Conservation (phyloP, 2,113 vertebrate genomes). For the Protomyctophum bolini region DNA sequence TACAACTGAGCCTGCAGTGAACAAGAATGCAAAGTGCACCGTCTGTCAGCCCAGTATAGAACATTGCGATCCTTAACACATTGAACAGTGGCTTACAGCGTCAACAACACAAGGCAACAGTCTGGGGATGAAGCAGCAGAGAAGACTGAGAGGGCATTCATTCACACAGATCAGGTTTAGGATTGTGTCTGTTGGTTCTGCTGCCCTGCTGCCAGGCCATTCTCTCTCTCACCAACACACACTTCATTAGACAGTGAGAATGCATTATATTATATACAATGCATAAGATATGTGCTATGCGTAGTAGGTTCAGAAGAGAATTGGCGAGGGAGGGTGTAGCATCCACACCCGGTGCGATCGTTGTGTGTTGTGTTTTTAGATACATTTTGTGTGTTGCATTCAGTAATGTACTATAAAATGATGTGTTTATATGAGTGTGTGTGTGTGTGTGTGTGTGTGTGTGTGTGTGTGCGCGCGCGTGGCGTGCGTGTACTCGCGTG, state of each 20-base stretch:
- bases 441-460: slow-evolving; percentile 9
- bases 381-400: too few species aligned
- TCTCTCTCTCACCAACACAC: slow-evolving; percentile 20
- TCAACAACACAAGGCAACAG: slow-evolving; percentile 4
- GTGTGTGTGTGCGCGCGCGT: slow-evolving; percentile 6
- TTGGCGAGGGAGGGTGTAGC: not conserved
- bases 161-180: slow-evolving; percentile 7
- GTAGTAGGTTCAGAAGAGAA: slow-evolving; percentile 27
- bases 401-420: too few species aligned
- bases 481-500: not conserved
- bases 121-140: not conserved
- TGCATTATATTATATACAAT: slow-evolving; percentile 7
- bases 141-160: slow-evolving; percentile 1
- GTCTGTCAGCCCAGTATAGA: too few species aligned
- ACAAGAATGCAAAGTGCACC: too few species aligned
- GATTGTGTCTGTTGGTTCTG: slow-evolving; percentile 33
- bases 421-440: not conserved
- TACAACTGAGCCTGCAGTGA: too few species aligned
- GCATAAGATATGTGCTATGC: slow-evolving; percentile 36
- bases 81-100: too few species aligned
- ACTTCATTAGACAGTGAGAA: slow-evolving; percentile 44
- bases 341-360: not conserved
- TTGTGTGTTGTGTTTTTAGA: too few species aligned
- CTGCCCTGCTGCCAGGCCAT: not conserved
- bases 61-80: too few species aligned